Evolutionary conservation across 2,888 invertebrate species (phyloP), one percentile per base, ranked within the genome.

Genomic region (Kryphioiulus occultus): DNA sequence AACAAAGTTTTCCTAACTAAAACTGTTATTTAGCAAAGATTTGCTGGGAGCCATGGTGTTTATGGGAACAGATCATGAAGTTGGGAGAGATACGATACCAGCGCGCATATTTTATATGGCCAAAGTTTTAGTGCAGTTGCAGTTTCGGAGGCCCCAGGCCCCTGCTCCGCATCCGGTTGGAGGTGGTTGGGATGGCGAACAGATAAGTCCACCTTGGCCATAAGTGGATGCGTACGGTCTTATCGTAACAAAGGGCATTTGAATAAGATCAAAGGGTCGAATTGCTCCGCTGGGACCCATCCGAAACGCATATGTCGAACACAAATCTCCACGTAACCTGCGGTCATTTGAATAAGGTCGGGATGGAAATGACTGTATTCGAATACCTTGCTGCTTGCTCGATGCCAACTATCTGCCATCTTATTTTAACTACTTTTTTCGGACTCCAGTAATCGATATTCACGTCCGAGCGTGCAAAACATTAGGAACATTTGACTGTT

Each of bases 261-360:
- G 83, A 83, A 83, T 83, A 83, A 32, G 32, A 83, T 83, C 83
- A 83, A 83, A 83, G 83, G 83, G 83, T 83, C 83, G 83, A 83
- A 83, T 83, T 32, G 35, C 32, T 83, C 83, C 83, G 7, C 17
- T 83, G 83, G 83, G 83, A 83, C 83, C 83, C 83, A 83, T 83
- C 83, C n/a, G 35, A 83, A 35, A 83, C 32, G 35, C n/a, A 19
- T 19, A 35, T 35, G 83, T 83, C 83, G 83, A 83, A 83, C 83
- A 83, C 83, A 83, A 83, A 83, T 83, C 83, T 83, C 83, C 35
- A 30, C 83, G 30, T 83, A 83, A 83, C 83, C 83, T 83, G 32
- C 83, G 83, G 83, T 83, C 83, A 83, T 83, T 83, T 83, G 83
- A 83, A 83, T 83, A 83, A 32, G 32, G 83, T 83, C 30, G 30